Percentiles rank a stretch among this genome's conserved stretches.
These are phyloP conservation scores for Drosophila meridionalis DNA, from an alignment of 2,888 invertebrate species.

Conservation along the genomic window DNA sequence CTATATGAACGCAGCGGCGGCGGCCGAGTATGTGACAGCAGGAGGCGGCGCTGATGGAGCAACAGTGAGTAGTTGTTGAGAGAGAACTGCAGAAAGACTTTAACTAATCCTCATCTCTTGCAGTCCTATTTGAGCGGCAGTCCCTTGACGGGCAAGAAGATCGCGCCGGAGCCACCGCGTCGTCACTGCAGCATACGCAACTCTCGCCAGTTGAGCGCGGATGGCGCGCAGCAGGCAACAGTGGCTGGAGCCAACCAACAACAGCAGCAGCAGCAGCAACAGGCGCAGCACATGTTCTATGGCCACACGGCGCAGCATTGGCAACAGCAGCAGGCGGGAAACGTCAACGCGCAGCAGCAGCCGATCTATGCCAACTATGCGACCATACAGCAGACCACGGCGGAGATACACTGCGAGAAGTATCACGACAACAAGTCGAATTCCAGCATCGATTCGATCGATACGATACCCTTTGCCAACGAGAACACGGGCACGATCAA, in stretches of 20 bases:
- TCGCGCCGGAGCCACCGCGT: slow-evolving; percentile 93
- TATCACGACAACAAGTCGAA: slow-evolving; percentile 88
- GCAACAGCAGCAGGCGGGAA: slow-evolving; percentile 51
- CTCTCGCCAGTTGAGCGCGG: slow-evolving; percentile 75
- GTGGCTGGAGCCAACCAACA: slow-evolving; percentile 49
- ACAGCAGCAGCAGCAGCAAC: slow-evolving; percentile 42
- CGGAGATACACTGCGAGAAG: slow-evolving; percentile 87
- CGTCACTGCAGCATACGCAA: slow-evolving; percentile 87
- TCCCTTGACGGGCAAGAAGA: slow-evolving; percentile 91
- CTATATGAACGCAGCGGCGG: slow-evolving; percentile 84
- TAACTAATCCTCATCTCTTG: not conserved
- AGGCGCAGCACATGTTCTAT: slow-evolving; percentile 65
- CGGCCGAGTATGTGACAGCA: slow-evolving; percentile 83
- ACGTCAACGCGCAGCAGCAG: slow-evolving; percentile 58
- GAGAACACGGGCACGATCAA: slow-evolving; percentile 99
- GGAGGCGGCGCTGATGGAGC: slow-evolving; percentile 56
- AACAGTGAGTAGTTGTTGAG: slow-evolving; percentile 50
- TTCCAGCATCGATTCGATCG: slow-evolving; percentile 96
- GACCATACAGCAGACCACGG: slow-evolving; percentile 87
- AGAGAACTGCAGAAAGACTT: not conserved
- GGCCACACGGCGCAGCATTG: slow-evolving; percentile 65
- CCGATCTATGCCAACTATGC: slow-evolving; percentile 85
- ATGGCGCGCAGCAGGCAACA: slow-evolving; percentile 34
- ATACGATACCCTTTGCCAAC: slow-evolving; percentile 98
- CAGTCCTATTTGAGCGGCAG: slow-evolving; percentile 88